Evolutionary conservation across 2,888 invertebrate genomes (phyloP).

Genomic region (Ectemnius lituratus): DNA sequence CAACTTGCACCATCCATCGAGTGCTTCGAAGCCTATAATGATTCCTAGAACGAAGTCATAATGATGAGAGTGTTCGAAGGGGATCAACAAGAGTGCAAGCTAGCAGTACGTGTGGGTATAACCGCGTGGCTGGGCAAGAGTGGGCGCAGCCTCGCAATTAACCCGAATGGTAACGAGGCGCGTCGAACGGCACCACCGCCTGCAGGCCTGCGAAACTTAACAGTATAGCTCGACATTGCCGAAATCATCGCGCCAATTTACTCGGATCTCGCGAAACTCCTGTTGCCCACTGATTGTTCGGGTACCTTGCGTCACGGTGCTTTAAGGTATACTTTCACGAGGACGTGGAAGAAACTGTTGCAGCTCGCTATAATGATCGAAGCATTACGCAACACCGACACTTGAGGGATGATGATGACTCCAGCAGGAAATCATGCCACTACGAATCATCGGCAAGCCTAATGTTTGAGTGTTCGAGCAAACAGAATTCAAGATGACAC

Average conservation of each 20-base stretch:
- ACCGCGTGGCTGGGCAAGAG: constrained; percentile 27
- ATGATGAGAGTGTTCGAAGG: too few relatives aligned
- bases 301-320: not conserved
- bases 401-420: too few relatives aligned
- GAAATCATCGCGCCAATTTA: constrained; percentile 32
- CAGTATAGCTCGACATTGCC: constrained; percentile 18
- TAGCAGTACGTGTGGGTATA: constrained; percentile 43
- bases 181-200: constrained; percentile 52
- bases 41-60: too few relatives aligned
- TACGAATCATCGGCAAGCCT: too few relatives aligned
- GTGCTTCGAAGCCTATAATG: too few relatives aligned
- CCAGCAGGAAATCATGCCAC: too few relatives aligned
- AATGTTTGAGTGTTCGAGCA: too few relatives aligned
- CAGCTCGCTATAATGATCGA: too few relatives aligned
- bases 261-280: constrained; percentile 7
- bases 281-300: not conserved
- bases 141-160: constrained; percentile 64
- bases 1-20: too few relatives aligned
- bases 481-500: too few relatives aligned
- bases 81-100: too few relatives aligned
- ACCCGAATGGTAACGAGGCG: constrained; percentile 74
- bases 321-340: not conserved
- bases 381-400: too few relatives aligned
- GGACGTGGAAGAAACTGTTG: not conserved
- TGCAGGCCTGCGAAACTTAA: not conserved